Evolutionary conservation across 64 coral and sea anemone species (phyloP).

Genomic region (Montipora capricornis): DNA sequence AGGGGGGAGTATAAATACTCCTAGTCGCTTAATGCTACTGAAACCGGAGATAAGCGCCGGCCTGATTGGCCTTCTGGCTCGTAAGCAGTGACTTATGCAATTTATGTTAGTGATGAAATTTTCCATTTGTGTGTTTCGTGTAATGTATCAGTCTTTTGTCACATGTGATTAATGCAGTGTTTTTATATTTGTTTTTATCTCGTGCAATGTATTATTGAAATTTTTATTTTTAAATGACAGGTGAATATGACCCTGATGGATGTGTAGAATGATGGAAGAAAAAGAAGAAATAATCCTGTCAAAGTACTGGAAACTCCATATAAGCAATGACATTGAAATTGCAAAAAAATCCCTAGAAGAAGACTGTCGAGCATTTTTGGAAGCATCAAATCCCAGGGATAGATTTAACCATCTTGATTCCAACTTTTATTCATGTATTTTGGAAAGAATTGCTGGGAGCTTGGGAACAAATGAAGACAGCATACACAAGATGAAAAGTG

Average conservation of each 20-base stretch:
- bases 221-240: too few species aligned
- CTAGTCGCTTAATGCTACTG: too few species aligned
- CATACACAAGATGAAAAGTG: neutral
- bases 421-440: neutral
- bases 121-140: too few species aligned
- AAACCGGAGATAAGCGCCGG: too few species aligned
- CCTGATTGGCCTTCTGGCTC: too few species aligned
- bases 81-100: too few species aligned
- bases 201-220: too few species aligned
- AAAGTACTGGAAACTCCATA: conserved; percentile 1
- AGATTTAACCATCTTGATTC: neutral
- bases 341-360: neutral
- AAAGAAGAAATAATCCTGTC: neutral
- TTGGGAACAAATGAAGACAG: neutral
- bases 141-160: too few species aligned
- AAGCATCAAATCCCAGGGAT: neutral
- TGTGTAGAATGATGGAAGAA: neutral
- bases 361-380: neutral
- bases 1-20: too few species aligned
- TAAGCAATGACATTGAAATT: neutral
- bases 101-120: too few species aligned
- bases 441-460: neutral
- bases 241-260: neutral
- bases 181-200: too few species aligned
- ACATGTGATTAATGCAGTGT: too few species aligned